A percentile compares a stretch with the other conserved stretches of the same genome.
phyloP scores from a whole-genome alignment of 1,140 invertebrate species.

The Euura saliciscinereae region DNA sequence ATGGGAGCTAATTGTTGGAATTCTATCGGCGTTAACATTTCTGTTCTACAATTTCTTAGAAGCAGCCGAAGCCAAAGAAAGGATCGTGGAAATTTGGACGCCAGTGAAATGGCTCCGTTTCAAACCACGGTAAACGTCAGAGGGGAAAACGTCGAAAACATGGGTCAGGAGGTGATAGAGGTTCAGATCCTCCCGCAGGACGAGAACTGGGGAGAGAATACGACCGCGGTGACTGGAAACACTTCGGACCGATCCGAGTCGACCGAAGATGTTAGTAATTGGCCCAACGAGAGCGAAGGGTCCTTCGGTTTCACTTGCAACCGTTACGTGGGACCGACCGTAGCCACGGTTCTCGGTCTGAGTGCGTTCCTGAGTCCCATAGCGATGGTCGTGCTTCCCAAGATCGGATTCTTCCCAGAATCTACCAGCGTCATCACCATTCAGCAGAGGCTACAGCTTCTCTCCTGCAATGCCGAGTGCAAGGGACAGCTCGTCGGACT shows the following conservation, averaged over 20 bases:
- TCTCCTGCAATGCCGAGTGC: slow-evolving; percentile 83
- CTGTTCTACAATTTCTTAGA: slow-evolving; percentile 32
- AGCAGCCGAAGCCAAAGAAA: slow-evolving; percentile 53
- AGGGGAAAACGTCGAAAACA: slow-evolving; percentile 67
- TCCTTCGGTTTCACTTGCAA: slow-evolving; percentile 77
- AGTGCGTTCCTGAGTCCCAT: slow-evolving; percentile 90
- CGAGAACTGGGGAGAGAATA: slow-evolving; percentile 98
- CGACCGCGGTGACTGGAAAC: slow-evolving; percentile 95
- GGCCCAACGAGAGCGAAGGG: slow-evolving; percentile 76
- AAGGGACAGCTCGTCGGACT: slow-evolving; percentile 90
- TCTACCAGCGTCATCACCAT: slow-evolving; percentile 58
- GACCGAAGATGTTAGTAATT: slow-evolving; percentile 85
- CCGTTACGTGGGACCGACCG: slow-evolving; percentile 77
- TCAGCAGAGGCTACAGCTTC: slow-evolving; percentile 64
- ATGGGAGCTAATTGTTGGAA: too few relatives aligned
- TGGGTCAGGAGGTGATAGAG: slow-evolving; percentile 83
- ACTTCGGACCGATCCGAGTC: slow-evolving; percentile 94
- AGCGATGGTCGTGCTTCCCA: slow-evolving; percentile 92
- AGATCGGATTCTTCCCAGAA: slow-evolving; percentile 81
- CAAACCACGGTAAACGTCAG: slow-evolving; percentile 81
- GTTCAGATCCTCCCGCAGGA: slow-evolving; percentile 94
- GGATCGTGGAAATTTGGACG: slow-evolving; percentile 47
- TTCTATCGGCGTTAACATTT: too few relatives aligned
- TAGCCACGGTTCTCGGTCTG: slow-evolving; percentile 78
- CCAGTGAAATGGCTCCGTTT: slow-evolving; percentile 72